Conservation (phyloP, 37 sponge, comb jelly and placozoan genomes). For the Mnemiopsis leidyi region DNA sequence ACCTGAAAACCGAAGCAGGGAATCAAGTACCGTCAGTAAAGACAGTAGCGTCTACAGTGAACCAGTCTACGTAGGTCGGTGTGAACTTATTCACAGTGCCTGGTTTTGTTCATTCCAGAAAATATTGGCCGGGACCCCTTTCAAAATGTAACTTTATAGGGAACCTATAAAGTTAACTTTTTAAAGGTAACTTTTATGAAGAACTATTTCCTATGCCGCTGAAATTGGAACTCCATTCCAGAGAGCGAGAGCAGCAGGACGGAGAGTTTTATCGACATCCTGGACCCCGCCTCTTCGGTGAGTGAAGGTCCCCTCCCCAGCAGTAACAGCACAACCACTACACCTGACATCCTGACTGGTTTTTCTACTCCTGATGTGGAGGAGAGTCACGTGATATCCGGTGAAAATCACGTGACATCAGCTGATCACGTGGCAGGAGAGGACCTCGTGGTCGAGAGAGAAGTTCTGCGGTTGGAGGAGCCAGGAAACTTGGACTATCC, state of each 20-base stretch:
- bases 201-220: no score
- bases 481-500: neutral
- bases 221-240: no score
- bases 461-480: slow-evolving; percentile 15
- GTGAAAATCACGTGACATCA: neutral
- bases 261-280: neutral
- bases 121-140: no score
- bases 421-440: neutral
- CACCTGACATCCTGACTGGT: neutral
- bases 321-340: neutral
- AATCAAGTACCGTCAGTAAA: slow-evolving; percentile 20
- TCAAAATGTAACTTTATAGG: no score
- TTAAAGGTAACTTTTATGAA: no score
- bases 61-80: neutral
- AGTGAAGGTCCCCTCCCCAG: neutral
- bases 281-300: neutral
- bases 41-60: slow-evolving; percentile 1
- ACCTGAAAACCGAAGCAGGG: neutral
- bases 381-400: neutral
- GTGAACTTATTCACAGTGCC: no score
- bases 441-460: neutral
- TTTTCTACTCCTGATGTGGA: neutral
- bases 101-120: no score
- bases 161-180: no score
- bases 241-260: neutral